Evolutionary conservation across 1,140 invertebrate species (phyloP).

Genomic region (Tetragnatha versicolor): DNA sequence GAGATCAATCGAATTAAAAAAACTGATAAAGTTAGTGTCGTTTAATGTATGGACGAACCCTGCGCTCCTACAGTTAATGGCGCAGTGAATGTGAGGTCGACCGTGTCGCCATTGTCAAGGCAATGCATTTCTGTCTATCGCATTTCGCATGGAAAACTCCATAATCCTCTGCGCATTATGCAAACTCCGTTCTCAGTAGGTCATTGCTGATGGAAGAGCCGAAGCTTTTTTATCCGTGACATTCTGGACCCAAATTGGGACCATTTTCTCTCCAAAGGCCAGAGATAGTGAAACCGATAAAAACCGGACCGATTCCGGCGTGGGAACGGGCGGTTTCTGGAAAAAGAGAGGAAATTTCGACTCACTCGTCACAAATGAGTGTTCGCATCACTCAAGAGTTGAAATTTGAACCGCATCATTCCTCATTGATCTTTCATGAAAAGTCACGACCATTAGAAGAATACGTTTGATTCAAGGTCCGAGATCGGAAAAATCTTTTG

Average conservation of each 20-base stretch:
- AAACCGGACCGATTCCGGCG: constrained; percentile 12
- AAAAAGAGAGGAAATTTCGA: neutral
- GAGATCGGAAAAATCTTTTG: no score
- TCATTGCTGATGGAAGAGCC: constrained; percentile 13
- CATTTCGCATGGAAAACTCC: neutral
- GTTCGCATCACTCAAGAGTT: no score
- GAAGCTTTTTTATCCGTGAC: neutral
- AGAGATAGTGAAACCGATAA: constrained; percentile 44
- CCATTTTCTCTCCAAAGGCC: constrained; percentile 18
- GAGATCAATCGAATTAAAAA: no score
- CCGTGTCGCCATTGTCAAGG: constrained; percentile 36
- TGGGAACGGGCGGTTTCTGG: constrained; percentile 1
- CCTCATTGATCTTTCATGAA: no score
- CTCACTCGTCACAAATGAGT: no score
- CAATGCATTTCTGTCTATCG: neutral
- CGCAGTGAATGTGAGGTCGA: constrained; percentile 29
- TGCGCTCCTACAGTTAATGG: constrained; percentile 29
- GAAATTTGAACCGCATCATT: no score
- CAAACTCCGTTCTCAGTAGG: constrained; percentile 1
- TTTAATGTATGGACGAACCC: no score
- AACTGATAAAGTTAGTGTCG: no score
- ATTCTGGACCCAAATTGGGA: constrained; percentile 21
- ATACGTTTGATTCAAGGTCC: no score
- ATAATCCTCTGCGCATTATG: constrained; percentile 12
- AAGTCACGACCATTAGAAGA: no score